Conservation (phyloP, 2,113 vertebrate species). For the Microtus richardsoni region DNA sequence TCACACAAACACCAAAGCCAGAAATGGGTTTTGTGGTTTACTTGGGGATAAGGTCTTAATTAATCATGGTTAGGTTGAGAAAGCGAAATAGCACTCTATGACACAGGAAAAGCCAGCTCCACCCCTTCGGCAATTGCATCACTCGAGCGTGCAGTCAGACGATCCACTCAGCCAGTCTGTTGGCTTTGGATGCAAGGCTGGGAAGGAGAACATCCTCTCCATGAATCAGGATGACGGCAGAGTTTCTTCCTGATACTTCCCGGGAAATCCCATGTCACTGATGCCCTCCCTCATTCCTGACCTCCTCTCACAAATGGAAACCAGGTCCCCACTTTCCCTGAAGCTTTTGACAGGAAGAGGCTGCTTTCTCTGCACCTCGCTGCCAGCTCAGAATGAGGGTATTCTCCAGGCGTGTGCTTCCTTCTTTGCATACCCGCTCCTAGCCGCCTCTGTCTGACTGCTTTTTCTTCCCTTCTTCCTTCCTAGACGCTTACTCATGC, state of each 20-base stretch:
- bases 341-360: background rate
- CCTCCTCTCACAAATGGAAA: background rate
- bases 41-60: background rate
- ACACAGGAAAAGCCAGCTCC: no score
- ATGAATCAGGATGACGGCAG: background rate
- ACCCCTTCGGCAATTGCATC: background rate
- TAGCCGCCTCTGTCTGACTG: background rate
- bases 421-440: background rate
- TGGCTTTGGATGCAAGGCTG: background rate
- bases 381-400: background rate
- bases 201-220: no score
- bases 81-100: background rate
- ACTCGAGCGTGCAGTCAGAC: background rate
- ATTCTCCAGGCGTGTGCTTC: background rate
- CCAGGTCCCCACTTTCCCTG: background rate
- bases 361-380: background rate
- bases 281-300: background rate
- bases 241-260: background rate
- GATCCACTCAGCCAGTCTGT: background rate
- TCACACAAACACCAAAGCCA: background rate
- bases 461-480: background rate
- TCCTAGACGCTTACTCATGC: background rate
- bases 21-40: background rate
- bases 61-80: background rate
- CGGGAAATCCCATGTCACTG: background rate